Conservation (phyloP, 2,888 invertebrate genomes). For the Brachynemurus nebulosus region DNA sequence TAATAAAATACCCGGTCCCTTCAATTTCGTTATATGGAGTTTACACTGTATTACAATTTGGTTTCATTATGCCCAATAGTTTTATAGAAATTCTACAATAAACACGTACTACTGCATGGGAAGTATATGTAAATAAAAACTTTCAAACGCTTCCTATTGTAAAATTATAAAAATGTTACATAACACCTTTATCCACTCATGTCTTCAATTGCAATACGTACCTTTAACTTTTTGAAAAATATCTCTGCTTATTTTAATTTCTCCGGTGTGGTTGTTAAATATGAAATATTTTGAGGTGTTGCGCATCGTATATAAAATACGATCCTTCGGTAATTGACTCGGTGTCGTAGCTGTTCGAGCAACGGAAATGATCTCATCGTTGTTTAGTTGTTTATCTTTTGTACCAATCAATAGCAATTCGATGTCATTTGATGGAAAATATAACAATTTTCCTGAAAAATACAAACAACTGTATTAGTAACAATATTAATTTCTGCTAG, state of each 20-base stretch:
- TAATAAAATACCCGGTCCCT: no score
- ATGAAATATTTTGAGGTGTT: not conserved
- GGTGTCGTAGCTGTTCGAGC: not conserved
- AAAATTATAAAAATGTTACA: not conserved
- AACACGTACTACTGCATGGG: no score
- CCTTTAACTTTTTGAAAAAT: not conserved
- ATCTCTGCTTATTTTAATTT: not conserved
- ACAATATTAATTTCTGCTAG: no score
- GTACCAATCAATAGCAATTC: not conserved
- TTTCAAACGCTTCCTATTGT: not conserved
- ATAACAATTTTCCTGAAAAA: slow-evolving; percentile 2
- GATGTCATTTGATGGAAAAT: slow-evolving; percentile 3
- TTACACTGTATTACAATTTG: no score
- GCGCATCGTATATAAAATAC: not conserved
- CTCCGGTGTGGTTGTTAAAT: slow-evolving; percentile 1
- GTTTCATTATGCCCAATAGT: no score
- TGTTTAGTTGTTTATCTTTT: not conserved
- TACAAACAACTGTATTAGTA: no score
- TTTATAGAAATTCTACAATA: no score
- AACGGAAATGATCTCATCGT: not conserved
- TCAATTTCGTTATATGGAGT: no score
- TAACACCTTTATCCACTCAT: not conserved
- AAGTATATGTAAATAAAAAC: not conserved
- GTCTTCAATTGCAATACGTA: not conserved
- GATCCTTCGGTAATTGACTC: not conserved